Base-by-base conservation (phyloP, 2,113 vertebrate genomes). In the Heptranchias perlo region DNA sequence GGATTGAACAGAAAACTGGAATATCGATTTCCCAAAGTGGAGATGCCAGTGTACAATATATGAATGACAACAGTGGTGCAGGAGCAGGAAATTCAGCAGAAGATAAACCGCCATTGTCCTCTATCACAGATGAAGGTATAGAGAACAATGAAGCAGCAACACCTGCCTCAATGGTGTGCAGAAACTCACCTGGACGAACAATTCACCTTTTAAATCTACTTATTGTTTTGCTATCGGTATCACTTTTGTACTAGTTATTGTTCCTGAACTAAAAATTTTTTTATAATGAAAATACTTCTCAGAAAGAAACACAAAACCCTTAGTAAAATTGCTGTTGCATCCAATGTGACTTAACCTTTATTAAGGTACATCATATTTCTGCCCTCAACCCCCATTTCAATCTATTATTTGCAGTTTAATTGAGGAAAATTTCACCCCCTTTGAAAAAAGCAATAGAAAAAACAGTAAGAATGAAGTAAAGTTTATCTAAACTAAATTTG, bases 1-100 rank as follows among this genome's bases (percentile, higher is more conserved):
- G 97, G 97, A 97, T 97, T n/a, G 39, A 73, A 35, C 14, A 35
- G 13, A 93, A 84, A 10, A 96, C 97, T 0, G 89, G 89, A 23
- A 64, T 93, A 62, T 62, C 16, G 11, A 44, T 39, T 62, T 8
- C 89, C 89, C 89, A 93, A 93, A 52, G 84, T 87, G 84, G 47
- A 49, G 87, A 62, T 1, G 0, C 31, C 4, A 31, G 52, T 58
- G 87, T 54, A 28, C 4, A 52, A 54, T 52, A 58, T 28, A 8
- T 2, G 31, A 35, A 13, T 58, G 87, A 61, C 0, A 18, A 58
- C 14, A 14, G 10, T 4, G 52, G 0, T 39, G 16, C 78, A 47
- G 78, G 1, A 44, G 21, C 87, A 14, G 52, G 18, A 10, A 31
- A 1, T 52, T 52, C 10, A 31, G 3, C 0, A 35, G 31, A 35